Percentiles rank a stretch among this genome's conserved stretches.
Conservation (phyloP, 1,140 invertebrate genomes). For the Camponotus vicinus region DNA sequence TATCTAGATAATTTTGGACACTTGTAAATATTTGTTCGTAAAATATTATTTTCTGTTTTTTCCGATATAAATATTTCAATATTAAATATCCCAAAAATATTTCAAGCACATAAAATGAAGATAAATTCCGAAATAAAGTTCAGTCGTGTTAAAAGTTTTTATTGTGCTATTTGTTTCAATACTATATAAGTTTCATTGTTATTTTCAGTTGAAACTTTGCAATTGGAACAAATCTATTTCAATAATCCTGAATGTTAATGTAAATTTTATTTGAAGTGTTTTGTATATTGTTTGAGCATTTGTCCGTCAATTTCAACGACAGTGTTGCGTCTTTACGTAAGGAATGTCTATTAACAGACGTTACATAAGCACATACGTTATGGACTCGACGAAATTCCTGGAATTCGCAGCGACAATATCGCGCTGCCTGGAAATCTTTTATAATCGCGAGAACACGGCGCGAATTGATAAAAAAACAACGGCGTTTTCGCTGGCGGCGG, state of each 20-base stretch:
- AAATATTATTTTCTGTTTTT: background rate
- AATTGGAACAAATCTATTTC: background rate
- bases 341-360: slow-evolving; percentile 15
- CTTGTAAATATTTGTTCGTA: background rate
- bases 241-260: background rate
- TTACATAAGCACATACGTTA: slow-evolving; percentile 1
- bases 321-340: slow-evolving; percentile 17
- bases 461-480: slow-evolving; percentile 53
- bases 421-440: background rate
- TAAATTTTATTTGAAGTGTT: slow-evolving; percentile 5
- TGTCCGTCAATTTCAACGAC: background rate
- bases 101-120: background rate
- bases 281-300: background rate
- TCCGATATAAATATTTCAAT: background rate
- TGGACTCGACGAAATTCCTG: background rate
- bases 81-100: background rate
- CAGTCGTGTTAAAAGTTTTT: background rate
- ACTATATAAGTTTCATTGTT: background rate
- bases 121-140: background rate
- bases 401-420: background rate
- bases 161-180: background rate
- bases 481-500: slow-evolving; percentile 1
- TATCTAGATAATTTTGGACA: background rate
- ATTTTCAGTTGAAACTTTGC: background rate
- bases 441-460: background rate